Base-by-base conservation (phyloP, 2,888 invertebrate species). In the Biston stratarius region DNA sequence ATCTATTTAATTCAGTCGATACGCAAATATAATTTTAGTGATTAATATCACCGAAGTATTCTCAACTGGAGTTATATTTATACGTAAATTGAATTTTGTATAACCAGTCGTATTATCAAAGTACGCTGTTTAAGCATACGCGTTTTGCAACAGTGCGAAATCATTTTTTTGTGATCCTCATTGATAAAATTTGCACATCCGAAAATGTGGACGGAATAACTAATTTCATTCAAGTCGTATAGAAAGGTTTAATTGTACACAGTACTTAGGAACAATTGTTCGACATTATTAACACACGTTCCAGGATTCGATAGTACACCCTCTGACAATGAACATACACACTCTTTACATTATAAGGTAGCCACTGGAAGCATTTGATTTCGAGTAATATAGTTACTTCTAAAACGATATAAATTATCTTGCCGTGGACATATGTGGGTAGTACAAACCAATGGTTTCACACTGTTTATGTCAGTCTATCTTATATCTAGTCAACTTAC, bases 1-100 rank as follows among this genome's bases (percentile, higher is more conserved):
- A 87, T 86, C 90, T 92, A 92, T 78, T 86, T 86, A 38, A 89
- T 90, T 93, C 93, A 94, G 93, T 94, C 93, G 87, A 89, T 90
- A 89, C 88, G 86, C 83, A 86, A 84, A 86, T 79, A 82, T 83
- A 84, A 80, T 74, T 83, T 79, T 83, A 88, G 91, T 90, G 89
- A 89, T 85, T 81, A 83, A 83, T 84, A 90, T 91, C 90, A 90
- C 91, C 83, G 83, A 86, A 88, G 80, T 84, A 81, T 81, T 81
- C 82, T 82, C 88, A 86, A 89, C 89, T 81, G 87, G 83, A 82
- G 47, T 62, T 48, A 51, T 52, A 52, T 45, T 57, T 72, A 81
- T 77, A 78, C 72, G 72, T 77, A 57, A 67, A 71, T 74, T 68
- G 64, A 75, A 77, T 79, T 75, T 78, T 73, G 78, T 76, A 77